These are phyloP conservation scores for Epicampocera succincta DNA, from an alignment of 2,888 invertebrate species.

Conservation along the genomic window DNA sequence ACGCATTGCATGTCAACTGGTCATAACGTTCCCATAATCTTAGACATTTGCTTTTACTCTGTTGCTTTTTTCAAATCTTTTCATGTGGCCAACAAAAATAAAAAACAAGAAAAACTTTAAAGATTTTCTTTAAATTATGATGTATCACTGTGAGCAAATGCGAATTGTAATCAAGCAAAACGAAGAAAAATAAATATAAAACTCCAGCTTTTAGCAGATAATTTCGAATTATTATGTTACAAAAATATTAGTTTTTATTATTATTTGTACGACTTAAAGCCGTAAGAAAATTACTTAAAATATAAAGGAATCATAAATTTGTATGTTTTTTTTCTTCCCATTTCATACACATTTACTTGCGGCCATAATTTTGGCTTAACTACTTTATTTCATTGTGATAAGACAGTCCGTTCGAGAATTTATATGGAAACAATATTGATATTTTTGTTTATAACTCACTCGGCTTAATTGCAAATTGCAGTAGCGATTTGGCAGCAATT, in stretches of 20 bases:
- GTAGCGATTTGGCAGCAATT: conserved; percentile 35
- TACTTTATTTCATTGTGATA: conserved; percentile 37
- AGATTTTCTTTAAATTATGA: conserved; percentile 41
- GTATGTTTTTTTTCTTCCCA: background rate
- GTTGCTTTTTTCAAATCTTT: background rate
- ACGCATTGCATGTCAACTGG: conserved; percentile 62
- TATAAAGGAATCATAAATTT: background rate
- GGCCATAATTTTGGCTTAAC: conserved; percentile 36
- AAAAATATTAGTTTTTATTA: too few relatives aligned
- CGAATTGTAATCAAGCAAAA: conserved; percentile 30
- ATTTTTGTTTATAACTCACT: conserved; percentile 1
- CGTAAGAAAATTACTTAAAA: background rate
- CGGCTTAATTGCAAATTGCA: conserved; percentile 23
- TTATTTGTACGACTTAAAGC: too few relatives aligned
- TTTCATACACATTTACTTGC: too few relatives aligned
- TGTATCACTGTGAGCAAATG: conserved; percentile 39
- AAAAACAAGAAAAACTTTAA: background rate
- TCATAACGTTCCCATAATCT: conserved; percentile 46
- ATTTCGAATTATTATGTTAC: background rate
- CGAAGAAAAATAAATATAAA: background rate
- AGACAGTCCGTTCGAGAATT: conserved; percentile 35
- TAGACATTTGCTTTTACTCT: conserved; percentile 15
- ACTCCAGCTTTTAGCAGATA: conserved; percentile 20
- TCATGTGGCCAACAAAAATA: background rate
- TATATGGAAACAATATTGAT: conserved; percentile 19